Percentiles rank a stretch among this genome's conserved stretches.
phyloP scores from a whole-genome alignment of 2,888 invertebrate species.

The Muscina levida region DNA sequence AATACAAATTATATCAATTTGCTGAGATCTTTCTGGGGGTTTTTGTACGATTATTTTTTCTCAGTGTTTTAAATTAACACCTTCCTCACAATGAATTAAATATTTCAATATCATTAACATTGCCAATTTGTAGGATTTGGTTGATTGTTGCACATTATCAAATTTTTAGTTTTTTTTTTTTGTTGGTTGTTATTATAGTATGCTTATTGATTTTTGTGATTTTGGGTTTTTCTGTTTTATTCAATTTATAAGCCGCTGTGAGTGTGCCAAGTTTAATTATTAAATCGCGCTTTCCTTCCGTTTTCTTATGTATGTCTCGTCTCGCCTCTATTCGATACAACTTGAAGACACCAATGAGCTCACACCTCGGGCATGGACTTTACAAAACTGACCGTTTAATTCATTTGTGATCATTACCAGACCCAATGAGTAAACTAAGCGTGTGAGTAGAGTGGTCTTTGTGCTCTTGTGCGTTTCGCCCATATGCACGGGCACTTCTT shows the following conservation, averaged over 20 bases:
- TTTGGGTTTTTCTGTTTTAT: too few relatives aligned
- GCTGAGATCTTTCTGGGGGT: not conserved
- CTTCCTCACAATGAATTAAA: not conserved
- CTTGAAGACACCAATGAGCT: slow-evolving; percentile 31
- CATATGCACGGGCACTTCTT: not conserved
- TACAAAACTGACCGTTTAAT: slow-evolving; percentile 59
- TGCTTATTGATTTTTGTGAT: not conserved
- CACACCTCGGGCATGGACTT: slow-evolving; percentile 57
- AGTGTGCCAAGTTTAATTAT: slow-evolving; percentile 3
- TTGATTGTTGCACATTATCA: too few relatives aligned
- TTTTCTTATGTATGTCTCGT: slow-evolving; percentile 18
- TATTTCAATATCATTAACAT: not conserved
- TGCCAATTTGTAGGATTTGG: not conserved
- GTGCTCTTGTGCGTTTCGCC: not conserved
- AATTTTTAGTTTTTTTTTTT: not conserved
- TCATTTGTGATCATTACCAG: slow-evolving; percentile 41
- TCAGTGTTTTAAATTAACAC: not conserved
- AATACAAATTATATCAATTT: slow-evolving; percentile 3
- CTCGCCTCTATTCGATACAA: slow-evolving; percentile 6
- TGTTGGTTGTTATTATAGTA: not conserved
- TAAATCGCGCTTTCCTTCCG: slow-evolving; percentile 11
- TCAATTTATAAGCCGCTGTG: too few relatives aligned
- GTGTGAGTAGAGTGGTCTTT: not conserved
- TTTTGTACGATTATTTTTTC: not conserved
- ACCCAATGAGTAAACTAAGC: slow-evolving; percentile 1